Conservation (phyloP, 2,113 vertebrate genomes). For the Megaleporinus macrocephalus region DNA sequence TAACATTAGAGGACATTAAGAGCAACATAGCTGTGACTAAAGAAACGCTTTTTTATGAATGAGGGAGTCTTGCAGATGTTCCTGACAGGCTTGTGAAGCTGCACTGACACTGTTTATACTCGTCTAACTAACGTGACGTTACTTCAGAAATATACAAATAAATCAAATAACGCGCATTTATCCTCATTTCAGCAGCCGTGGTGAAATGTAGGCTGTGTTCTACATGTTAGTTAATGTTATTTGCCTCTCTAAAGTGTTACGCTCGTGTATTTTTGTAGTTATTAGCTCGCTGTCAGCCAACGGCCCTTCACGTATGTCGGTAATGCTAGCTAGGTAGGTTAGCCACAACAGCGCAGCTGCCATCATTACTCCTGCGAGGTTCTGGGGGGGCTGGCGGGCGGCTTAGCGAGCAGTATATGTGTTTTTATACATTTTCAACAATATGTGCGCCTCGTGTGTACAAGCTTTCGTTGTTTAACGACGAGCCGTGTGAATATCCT, state of each 20-base stretch:
- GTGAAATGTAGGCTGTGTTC: too few species aligned
- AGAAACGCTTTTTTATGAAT: not conserved
- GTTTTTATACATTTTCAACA: not conserved
- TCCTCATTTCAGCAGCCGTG: not conserved
- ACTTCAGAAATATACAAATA: not conserved
- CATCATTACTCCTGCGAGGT: slow-evolving; percentile 14
- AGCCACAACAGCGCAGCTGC: slow-evolving; percentile 27
- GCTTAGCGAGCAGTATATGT: not conserved
- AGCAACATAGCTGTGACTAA: not conserved
- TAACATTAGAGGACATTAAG: not conserved
- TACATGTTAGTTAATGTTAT: not conserved
- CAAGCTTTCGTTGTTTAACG: not conserved
- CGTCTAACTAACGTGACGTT: not conserved
- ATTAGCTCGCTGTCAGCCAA: not conserved
- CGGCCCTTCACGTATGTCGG: slow-evolving; percentile 7
- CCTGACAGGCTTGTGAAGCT: not conserved
- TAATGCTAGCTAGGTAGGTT: not conserved
- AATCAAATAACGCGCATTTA: too few species aligned
- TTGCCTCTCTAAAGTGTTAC: not conserved
- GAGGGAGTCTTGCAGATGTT: not conserved
- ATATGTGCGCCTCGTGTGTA: not conserved
- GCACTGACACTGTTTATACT: not conserved
- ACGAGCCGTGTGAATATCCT: not conserved
- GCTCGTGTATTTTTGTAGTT: not conserved
- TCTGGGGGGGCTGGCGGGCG: not conserved